Evolutionary conservation across 2,888 invertebrate species (phyloP).

Genomic region (Dioctria linearis): DNA sequence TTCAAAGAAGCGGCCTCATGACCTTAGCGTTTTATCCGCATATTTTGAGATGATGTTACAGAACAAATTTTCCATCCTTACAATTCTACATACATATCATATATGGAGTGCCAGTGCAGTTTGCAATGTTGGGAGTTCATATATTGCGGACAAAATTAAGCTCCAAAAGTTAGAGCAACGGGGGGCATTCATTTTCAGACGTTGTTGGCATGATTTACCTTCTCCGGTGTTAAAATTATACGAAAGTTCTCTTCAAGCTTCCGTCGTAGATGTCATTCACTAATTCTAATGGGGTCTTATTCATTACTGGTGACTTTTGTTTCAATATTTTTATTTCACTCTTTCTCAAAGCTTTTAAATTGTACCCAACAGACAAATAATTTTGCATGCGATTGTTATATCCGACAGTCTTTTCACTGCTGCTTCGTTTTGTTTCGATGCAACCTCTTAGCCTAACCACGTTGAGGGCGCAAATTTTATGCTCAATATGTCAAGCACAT

Average conservation of each 20-base stretch:
- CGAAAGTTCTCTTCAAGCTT: neutral
- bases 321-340: neutral
- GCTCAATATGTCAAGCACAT: constrained; percentile 56
- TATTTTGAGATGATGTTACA: neutral
- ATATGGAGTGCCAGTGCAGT: no score
- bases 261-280: neutral
- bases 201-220: neutral
- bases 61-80: neutral
- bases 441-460: neutral
- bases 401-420: constrained; percentile 22
- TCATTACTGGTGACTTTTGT: neutral
- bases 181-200: no score
- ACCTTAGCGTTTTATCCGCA: constrained; percentile 31
- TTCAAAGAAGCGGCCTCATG: constrained; percentile 42
- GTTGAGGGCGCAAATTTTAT: constrained; percentile 51
- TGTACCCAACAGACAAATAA: constrained; percentile 14
- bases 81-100: neutral
- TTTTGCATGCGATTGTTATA: constrained; percentile 1
- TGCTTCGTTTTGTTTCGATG: neutral
- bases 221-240: neutral
- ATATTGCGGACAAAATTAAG: no score
- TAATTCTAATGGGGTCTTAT: neutral
- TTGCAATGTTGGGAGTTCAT: neutral
- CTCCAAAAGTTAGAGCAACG: no score
- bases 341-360: neutral